Evolutionary conservation across 2,113 vertebrate species (phyloP), one percentile per base, ranked within the genome.

Genomic region (Variabilichromis moorii): DNA sequence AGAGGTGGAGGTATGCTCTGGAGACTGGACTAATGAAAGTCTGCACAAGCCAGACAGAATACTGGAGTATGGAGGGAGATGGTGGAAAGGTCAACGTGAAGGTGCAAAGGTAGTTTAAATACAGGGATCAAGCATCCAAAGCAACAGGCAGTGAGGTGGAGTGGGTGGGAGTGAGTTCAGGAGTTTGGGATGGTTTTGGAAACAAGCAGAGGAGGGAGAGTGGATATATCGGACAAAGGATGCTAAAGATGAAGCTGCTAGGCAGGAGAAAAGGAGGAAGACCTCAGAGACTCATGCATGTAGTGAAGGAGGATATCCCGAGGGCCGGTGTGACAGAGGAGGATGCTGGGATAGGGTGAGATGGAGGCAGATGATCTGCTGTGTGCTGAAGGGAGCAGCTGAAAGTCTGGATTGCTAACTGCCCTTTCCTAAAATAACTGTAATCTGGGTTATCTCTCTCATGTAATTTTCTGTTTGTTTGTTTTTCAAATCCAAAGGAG

Each of bases 401-500:
- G n/a, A 24, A 40, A 0, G 33, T 31, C 26, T 61, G 14, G 28
- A 24, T 8, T 24, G 24, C 16, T 19, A 35, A 37, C 26, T 16
- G 16, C 8, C 40, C 7, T 3, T 50, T 47, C 47, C 2, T 19
- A 10, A 8, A 63, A 1, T 53, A n/a, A 24, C 7, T 40, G 21
- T 51, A 17, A 4, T 28, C 14, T 45, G 33, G 24, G 21, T 26
- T 21, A 2, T 55, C 7, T 26, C 21, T 26, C 68, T 17, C 14
- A 11, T 26, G 8, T 16, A 17, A 26, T 21, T 5, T 13, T 19
- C 24, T 76, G 3, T 85, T 13, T 31, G 11, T 8, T 85, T 47
- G 63, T 68, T 17, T 57, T 66, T 14, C 14, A 16, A 50, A 68
- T 57, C 13, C 14, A 17, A 81, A 94, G 93, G 94, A 94, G 97